Evolutionary conservation across 2,888 invertebrate genomes (phyloP), one percentile per base, ranked within the genome.

Genomic region (Lasioglossum pauxillum): DNA sequence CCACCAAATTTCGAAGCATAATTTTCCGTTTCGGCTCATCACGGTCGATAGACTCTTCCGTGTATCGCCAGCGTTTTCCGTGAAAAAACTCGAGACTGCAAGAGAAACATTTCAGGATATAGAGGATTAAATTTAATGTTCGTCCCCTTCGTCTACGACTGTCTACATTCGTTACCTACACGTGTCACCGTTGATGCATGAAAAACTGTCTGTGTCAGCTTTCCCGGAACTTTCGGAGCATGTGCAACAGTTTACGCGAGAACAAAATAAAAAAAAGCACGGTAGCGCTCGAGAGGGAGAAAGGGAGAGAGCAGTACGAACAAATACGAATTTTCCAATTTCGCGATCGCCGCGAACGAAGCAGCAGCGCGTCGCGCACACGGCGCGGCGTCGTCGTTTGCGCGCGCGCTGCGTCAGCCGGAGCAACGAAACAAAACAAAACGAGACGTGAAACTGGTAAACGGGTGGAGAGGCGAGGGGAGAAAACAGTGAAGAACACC

Each of bases 371-470:
- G 71, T 75, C 49, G 85, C 88, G 90, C 88, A 88, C 53, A 10
- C n/a, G 53, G 2, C 90, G 86, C n/a, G 53, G 2, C 90, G 86
- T 12, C 88, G 86, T 88, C 86, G 84, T 80, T 83, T 74, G 77
- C 80, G 81, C 57, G n/a, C 12, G 57, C 57, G 57, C 57, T 3
- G n/a, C 3, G 53, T 10, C 3, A 2, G 1, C n/a, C 73, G 57
- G 2, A 49, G 41, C 44, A 44, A 14, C 44, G 12, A 14, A 44
- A 44, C 12, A 14, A 44, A 44, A 44, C 44, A 44, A 44, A 44
- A 12, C 14, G 44, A 44, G 44, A 3, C 14, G 14, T 14, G 44
- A 14, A 44, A 44, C 44, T 44, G 14, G 14, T 14, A 14, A 44
- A 44, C 0, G 14, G 44, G 3, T 14, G 12, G 14, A 5, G 44